Evolutionary conservation across 53 echinoderm and acorn worm genomes (phyloP).

Genomic region (Stichopus horrens): DNA sequence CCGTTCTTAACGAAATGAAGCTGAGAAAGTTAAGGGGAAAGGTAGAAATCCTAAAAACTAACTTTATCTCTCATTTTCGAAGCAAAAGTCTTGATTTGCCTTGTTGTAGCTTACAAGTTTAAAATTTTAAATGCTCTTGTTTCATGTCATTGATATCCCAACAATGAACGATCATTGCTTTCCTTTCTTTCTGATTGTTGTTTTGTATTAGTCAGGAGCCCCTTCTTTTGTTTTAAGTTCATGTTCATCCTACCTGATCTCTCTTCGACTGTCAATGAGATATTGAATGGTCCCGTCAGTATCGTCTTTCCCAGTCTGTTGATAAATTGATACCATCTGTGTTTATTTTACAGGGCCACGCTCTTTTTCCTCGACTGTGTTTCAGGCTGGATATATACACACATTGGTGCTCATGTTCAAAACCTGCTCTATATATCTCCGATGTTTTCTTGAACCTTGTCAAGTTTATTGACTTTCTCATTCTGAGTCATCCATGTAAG

Average conservation of each 20-base stretch:
- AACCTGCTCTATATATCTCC: no score
- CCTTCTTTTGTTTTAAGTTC: neutral
- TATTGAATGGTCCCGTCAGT: neutral
- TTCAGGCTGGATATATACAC: no score
- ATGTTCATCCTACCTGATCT: neutral
- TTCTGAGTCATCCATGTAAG: neutral
- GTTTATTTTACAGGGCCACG: neutral
- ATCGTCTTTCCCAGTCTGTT: neutral
- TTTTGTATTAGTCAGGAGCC: neutral
- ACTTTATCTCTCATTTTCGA: no score
- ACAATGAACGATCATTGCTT: neutral
- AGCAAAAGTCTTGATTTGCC: no score
- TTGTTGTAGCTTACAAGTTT: neutral
- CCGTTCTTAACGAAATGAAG: no score
- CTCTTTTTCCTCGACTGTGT: no score
- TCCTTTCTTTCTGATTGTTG: neutral
- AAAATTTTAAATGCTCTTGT: neutral
- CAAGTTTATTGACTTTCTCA: neutral
- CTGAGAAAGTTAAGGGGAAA: no score
- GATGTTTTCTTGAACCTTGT: no score
- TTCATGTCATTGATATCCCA: neutral
- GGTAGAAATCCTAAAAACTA: no score
- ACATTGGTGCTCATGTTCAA: no score
- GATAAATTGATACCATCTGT: constrained; percentile 3
- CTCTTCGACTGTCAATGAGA: neutral